Conservation (phyloP, 2,113 vertebrate genomes). For the Taxidea taxus region DNA sequence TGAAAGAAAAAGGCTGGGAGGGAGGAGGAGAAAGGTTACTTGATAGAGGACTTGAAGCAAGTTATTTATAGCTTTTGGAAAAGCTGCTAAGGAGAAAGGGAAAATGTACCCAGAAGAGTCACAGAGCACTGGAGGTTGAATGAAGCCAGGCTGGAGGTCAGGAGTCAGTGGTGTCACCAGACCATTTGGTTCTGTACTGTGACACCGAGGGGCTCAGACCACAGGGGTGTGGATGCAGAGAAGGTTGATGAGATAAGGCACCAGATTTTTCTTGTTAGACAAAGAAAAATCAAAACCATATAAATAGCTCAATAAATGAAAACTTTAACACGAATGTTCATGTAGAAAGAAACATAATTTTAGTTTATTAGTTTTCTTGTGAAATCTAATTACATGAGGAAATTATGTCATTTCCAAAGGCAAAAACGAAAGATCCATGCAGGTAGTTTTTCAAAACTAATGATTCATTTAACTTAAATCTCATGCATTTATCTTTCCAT, state of each 20-base stretch:
- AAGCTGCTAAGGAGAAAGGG: background rate
- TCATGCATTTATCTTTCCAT: background rate
- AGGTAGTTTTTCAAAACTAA: background rate
- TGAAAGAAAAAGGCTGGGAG: background rate
- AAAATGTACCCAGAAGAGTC: background rate
- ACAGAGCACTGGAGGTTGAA: background rate
- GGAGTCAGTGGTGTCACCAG: background rate
- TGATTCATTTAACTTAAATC: background rate
- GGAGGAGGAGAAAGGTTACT: background rate
- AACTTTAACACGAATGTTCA: background rate
- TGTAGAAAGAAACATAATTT: background rate
- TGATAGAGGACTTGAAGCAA: background rate
- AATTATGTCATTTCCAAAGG: background rate
- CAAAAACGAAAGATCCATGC: background rate
- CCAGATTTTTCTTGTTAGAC: background rate
- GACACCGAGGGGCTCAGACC: background rate
- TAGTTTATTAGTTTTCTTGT: background rate
- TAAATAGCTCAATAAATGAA: background rate
- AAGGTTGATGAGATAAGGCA: background rate
- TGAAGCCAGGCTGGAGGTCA: background rate
- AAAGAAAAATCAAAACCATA: background rate
- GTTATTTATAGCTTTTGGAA: background rate
- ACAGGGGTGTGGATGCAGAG: rapidly evolving
- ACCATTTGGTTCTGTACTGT: background rate
- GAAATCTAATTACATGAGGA: background rate